Evolutionary conservation across 2,888 invertebrate species (phyloP), one percentile per base, ranked within the genome.

Genomic region (Isotomurus palustris): DNA sequence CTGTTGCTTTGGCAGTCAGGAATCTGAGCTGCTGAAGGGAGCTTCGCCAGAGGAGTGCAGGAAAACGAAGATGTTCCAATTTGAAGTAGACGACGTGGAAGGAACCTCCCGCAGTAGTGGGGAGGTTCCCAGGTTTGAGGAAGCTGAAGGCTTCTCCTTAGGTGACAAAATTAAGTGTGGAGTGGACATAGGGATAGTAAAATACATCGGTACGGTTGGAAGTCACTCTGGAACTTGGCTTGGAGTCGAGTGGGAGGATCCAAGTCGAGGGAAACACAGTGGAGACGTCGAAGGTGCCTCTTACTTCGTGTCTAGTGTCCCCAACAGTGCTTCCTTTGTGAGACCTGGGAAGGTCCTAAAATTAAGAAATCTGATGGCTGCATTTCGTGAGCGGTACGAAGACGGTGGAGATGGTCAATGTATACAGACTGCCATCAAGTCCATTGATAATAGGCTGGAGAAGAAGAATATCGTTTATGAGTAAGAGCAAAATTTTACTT

Each of bases 171-270:
- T 81, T 47, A 74, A 75, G 56, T 77, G 77, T 72, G 79, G 79
- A 60, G 78, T 77, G 40, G 72, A 75, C 64, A 73, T 72, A 60
- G 86, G 84, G 17, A 84, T 83, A 6, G 83, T 91, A 25, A 83
- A 82, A 73, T 92, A 85, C 76, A 82, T 89, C 62, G 92, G 93
- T 47, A 81, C 83, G 73, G 78, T 83, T 19, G 82, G 84, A 52
- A 81, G 83, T 60, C 81, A 86, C 71, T 77, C 81, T 56, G 88
- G 88, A 41, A 74, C 78, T 28, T 96, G 95, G 96, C 79, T 91
- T 55, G 97, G 97, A 1, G 83, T 97, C n/a, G 96, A 97, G 74
- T 97, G 96, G 96, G 96, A 97, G 75, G 85, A 92, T 72, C 81
- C 83, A 2, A 76, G 78, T 6, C 81, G 96, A 71, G 97, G 97